Evolutionary conservation across 2,888 invertebrate genomes (phyloP).

Genomic region (Dynastes hyllus): DNA sequence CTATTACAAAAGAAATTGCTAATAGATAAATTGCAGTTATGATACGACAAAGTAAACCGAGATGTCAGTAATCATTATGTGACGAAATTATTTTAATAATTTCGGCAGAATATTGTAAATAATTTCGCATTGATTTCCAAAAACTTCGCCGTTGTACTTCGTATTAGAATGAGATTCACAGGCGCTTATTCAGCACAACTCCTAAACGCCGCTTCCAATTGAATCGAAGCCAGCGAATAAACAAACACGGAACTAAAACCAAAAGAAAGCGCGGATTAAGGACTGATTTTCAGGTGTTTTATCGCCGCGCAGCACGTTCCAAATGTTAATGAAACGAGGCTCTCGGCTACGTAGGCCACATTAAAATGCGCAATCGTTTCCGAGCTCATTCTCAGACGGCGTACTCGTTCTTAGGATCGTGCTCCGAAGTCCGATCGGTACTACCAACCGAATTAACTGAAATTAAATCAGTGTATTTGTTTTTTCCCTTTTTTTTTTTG

Average conservation of each 20-base stretch:
- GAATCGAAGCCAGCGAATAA: background rate
- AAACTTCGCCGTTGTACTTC: background rate
- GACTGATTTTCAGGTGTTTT: constrained; percentile 44
- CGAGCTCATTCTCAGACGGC: background rate
- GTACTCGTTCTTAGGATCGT: background rate
- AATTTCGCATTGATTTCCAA: too few relatives aligned
- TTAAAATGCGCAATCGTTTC: background rate
- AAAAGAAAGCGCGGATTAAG: constrained; percentile 25
- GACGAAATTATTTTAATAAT: too few relatives aligned
- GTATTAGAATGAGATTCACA: background rate
- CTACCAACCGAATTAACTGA: background rate
- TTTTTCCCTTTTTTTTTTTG: background rate
- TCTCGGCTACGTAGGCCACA: constrained; percentile 9
- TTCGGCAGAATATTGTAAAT: too few relatives aligned
- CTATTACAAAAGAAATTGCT: too few relatives aligned
- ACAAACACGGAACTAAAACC: constrained; percentile 26
- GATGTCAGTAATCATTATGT: too few relatives aligned
- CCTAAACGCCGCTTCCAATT: background rate
- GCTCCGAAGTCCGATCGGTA: background rate
- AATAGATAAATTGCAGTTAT: too few relatives aligned
- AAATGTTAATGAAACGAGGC: constrained; percentile 26
- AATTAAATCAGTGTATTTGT: constrained; percentile 11
- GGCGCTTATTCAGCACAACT: background rate
- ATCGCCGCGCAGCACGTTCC: constrained; percentile 8
- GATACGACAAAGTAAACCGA: too few relatives aligned